Conservation (phyloP, 2,113 vertebrate genomes). For the Dryoscopus gambensis region DNA sequence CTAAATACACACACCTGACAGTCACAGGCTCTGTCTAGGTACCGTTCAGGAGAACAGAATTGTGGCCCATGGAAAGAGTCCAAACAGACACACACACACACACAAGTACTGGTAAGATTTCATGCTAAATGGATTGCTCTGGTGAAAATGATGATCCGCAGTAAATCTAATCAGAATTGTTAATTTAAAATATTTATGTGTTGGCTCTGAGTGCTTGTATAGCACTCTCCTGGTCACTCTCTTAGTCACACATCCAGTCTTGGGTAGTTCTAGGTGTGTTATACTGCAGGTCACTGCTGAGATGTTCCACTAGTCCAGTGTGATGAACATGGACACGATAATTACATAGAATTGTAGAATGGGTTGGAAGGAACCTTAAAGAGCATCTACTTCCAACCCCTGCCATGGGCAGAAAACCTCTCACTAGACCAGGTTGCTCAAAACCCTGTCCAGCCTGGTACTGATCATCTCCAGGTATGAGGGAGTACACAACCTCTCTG, state of each 20-base stretch:
- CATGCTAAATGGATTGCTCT: neutral
- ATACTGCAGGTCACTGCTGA: neutral
- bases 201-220: neutral
- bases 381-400: neutral
- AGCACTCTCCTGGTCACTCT: neutral
- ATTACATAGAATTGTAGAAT: neutral
- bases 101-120: neutral
- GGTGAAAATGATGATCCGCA: neutral
- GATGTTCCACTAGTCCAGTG: neutral
- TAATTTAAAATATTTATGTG: neutral
- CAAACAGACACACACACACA: neutral
- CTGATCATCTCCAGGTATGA: neutral
- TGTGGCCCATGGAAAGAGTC: neutral
- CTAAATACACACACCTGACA: neutral
- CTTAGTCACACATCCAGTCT: neutral
- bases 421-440: neutral
- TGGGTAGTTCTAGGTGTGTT: neutral
- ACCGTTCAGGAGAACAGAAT: neutral
- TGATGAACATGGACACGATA: accelerated
- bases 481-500: neutral
- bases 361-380: neutral
- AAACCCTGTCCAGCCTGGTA: neutral
- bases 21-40: neutral
- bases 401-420: neutral
- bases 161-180: neutral